A percentile compares a stretch with the other conserved stretches of the same genome.
phyloP scores from a whole-genome alignment of 2,888 invertebrate genomes.

The Limnephilus marmoratus region DNA sequence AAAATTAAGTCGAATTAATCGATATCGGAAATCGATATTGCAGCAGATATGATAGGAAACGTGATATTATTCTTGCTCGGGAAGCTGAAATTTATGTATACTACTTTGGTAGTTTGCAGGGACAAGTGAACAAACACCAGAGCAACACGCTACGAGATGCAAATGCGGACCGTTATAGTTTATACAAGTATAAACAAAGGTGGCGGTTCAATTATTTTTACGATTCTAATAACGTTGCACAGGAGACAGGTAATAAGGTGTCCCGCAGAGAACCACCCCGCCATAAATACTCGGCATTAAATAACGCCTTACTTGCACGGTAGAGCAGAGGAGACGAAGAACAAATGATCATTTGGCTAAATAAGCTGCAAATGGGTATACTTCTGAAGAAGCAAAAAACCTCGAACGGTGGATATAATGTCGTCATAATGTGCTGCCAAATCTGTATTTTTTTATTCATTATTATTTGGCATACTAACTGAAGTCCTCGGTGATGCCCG shows the following conservation, averaged over 20 bases:
- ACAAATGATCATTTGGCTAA: background rate
- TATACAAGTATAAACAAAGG: slow-evolving; percentile 17
- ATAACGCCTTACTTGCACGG: slow-evolving; percentile 10
- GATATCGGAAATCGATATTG: background rate
- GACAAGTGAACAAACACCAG: background rate
- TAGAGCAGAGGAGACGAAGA: background rate
- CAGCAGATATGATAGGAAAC: background rate
- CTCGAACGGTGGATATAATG: too few relatives aligned
- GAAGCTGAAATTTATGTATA: background rate
- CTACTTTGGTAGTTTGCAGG: background rate
- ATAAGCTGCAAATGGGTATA: background rate
- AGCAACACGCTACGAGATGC: slow-evolving; percentile 11
- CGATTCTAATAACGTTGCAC: slow-evolving; percentile 21
- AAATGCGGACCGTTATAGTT: slow-evolving; percentile 23
- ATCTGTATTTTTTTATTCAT: too few relatives aligned
- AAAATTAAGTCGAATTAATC: background rate
- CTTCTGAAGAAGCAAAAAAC: too few relatives aligned
- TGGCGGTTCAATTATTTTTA: slow-evolving; percentile 43
- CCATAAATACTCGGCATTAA: background rate
- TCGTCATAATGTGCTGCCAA: too few relatives aligned
- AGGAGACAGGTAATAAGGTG: slow-evolving; percentile 26
- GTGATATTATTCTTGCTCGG: background rate
- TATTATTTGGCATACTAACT: too few relatives aligned
- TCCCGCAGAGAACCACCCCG: background rate
- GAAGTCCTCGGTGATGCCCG: too few relatives aligned